Percentiles rank a stretch among this genome's conserved stretches.
Evolutionary conservation across 2,113 vertebrate genomes (phyloP).

Genomic region (Pristiophorus japonicus): DNA sequence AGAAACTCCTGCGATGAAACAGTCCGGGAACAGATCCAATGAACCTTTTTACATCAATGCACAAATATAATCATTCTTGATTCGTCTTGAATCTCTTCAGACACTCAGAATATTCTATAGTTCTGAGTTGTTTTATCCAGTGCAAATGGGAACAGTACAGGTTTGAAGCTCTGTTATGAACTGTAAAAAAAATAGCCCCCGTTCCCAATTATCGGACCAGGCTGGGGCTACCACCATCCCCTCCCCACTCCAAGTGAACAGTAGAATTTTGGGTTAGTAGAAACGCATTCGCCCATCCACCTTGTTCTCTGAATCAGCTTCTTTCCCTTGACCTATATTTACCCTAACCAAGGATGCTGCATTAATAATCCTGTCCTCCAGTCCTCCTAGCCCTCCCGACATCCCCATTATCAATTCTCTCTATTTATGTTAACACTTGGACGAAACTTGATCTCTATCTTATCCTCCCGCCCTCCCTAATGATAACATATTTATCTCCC

Average conservation of each 20-base stretch:
- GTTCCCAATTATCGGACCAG: background rate
- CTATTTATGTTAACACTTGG: background rate
- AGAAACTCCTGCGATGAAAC: background rate
- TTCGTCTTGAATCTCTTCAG: background rate
- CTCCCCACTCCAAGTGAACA: background rate
- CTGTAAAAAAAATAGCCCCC: background rate
- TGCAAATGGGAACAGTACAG: background rate
- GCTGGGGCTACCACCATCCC: background rate
- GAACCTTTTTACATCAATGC: background rate
- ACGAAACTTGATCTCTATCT: background rate
- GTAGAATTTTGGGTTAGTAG: background rate
- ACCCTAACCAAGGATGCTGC: background rate
- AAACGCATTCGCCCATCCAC: background rate
- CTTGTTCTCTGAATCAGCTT: background rate
- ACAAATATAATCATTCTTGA: background rate
- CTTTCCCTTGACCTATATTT: background rate
- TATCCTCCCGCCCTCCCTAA: background rate
- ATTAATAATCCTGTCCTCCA: background rate
- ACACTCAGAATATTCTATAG: background rate
- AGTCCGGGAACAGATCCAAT: background rate
- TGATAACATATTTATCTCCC: background rate
- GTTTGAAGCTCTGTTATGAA: background rate
- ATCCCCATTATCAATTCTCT: background rate
- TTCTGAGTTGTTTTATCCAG: background rate
- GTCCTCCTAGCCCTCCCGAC: background rate